Percentiles rank a stretch among this genome's conserved stretches.
phyloP scores from a whole-genome alignment of 2,888 invertebrate genomes.

The Drosophila fulvimacula region DNA sequence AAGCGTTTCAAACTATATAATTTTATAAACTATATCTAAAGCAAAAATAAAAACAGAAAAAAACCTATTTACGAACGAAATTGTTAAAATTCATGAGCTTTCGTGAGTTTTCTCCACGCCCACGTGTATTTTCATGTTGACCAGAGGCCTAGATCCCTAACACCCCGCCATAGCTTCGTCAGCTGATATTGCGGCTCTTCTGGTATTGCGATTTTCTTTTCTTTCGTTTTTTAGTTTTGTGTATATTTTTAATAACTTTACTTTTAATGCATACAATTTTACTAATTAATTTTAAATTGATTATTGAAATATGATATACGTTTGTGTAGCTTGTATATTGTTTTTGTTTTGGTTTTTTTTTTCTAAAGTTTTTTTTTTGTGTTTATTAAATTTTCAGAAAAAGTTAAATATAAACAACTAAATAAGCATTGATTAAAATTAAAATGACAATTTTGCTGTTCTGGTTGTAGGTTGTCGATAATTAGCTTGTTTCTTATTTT shows the following conservation, averaged over 20 bases:
- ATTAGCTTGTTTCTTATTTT: slow-evolving; percentile 12
- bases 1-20: slow-evolving; percentile 63
- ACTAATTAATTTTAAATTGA: slow-evolving; percentile 68
- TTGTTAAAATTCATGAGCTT: slow-evolving; percentile 20
- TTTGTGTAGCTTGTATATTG: slow-evolving; percentile 47
- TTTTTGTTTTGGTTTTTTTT: slow-evolving; percentile 19
- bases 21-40: slow-evolving; percentile 37
- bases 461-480: slow-evolving; percentile 31
- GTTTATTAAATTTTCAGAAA: slow-evolving; percentile 30
- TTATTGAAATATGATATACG: slow-evolving; percentile 63
- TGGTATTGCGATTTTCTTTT: slow-evolving; percentile 21
- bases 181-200: slow-evolving; percentile 12
- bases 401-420: slow-evolving; percentile 45
- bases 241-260: slow-evolving; percentile 45
- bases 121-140: slow-evolving; percentile 5
- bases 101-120: not conserved
- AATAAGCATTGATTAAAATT: slow-evolving; percentile 54
- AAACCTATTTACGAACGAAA: slow-evolving; percentile 35
- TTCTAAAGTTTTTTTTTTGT: slow-evolving; percentile 1
- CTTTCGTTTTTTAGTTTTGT: slow-evolving; percentile 10
- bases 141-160: slow-evolving; percentile 17
- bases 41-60: slow-evolving; percentile 14
- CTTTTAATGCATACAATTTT: slow-evolving; percentile 68
- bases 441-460: slow-evolving; percentile 68
- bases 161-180: not conserved